Evolutionary conservation across 2,888 invertebrate genomes (phyloP), one percentile per base, ranked within the genome.

Genomic region (Drosophila pegasa): DNA sequence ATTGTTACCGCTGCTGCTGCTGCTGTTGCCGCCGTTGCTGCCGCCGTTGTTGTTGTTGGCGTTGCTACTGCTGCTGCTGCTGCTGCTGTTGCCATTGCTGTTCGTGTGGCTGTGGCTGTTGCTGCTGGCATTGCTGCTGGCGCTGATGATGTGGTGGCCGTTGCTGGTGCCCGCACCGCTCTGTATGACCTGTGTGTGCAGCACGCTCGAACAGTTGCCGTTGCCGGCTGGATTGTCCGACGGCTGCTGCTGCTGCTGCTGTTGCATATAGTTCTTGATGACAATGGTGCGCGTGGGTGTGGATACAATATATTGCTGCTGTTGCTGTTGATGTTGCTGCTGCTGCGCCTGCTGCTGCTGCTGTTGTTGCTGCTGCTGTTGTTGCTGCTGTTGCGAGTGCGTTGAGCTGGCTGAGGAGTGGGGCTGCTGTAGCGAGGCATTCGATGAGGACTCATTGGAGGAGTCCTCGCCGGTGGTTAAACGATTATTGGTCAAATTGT

Each of bases 181-280:
- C 59, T 85, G 85, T 62, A 85, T 85, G 69, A 88, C 85, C 88
- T 85, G 88, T 63, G 85, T 79, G 61, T 88, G 84, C 72, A 82
- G 67, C 67, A 82, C 81, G 41, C 62, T 54, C 40, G 71, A 70
- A 9, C 73, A 60, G 61, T 51, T 71, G 52, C 52, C 73, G 59
- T 47, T 75, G 33, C 58, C 54, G 22, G 20, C 33, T 16, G 47
- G 29, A 48, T 59, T 80, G 31, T 74, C 68, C 25, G 51, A 14
- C 12, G 8, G 65, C 40, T 58, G 73, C 40, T 62, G 70, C 31
- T 78, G 80, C 27, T 86, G 76, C 18, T 78, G 84, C 62, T 89
- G 90, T 70, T 90, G 90, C 89, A 91, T 84, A 61, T 91, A 92
- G 68, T 91, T 92, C 70, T 92, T 91, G 45, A 92, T 90, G 77